Conservation (phyloP, 2,888 invertebrate genomes). For the Terebella lapidaria region DNA sequence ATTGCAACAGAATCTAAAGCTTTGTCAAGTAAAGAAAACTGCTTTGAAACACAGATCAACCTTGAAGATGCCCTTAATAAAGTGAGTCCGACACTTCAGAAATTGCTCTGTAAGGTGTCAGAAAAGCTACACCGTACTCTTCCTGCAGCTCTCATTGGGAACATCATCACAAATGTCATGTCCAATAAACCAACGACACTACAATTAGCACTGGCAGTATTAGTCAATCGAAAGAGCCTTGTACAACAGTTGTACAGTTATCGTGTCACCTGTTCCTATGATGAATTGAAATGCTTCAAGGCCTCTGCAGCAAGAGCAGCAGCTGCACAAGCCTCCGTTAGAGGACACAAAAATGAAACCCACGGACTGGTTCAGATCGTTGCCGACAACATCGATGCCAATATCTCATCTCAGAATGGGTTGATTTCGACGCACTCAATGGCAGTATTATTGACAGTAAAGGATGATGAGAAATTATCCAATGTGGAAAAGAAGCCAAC, state of each 20-base stretch:
- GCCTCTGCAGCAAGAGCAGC: slow-evolving; percentile 23
- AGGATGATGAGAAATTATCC: too few relatives aligned
- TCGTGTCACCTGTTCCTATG: slow-evolving; percentile 23
- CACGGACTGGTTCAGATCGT: slow-evolving; percentile 16
- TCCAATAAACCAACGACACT: not conserved
- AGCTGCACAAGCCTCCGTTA: not conserved
- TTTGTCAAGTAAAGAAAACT: too few relatives aligned
- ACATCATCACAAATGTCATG: not conserved
- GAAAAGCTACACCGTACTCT: too few relatives aligned
- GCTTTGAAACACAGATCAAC: too few relatives aligned
- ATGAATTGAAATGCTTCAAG: slow-evolving; percentile 27
- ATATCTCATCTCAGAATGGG: slow-evolving; percentile 21
- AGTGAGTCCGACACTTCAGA: too few relatives aligned
- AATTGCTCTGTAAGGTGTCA: too few relatives aligned
- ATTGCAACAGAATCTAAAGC: not conserved
- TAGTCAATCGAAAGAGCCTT: not conserved
- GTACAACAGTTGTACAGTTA: slow-evolving; percentile 8
- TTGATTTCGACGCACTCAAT: slow-evolving; percentile 16
- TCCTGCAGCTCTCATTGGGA: not conserved
- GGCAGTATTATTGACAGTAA: slow-evolving; percentile 1
- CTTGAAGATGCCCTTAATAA: too few relatives aligned
- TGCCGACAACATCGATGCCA: slow-evolving; percentile 23
- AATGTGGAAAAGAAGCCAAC: too few relatives aligned
- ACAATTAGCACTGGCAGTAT: not conserved
- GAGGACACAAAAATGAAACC: slow-evolving; percentile 6